Percentiles rank a stretch among this genome's conserved stretches.
phyloP scores from a whole-genome alignment of 2,113 vertebrate species.

The Cololabis saira region DNA sequence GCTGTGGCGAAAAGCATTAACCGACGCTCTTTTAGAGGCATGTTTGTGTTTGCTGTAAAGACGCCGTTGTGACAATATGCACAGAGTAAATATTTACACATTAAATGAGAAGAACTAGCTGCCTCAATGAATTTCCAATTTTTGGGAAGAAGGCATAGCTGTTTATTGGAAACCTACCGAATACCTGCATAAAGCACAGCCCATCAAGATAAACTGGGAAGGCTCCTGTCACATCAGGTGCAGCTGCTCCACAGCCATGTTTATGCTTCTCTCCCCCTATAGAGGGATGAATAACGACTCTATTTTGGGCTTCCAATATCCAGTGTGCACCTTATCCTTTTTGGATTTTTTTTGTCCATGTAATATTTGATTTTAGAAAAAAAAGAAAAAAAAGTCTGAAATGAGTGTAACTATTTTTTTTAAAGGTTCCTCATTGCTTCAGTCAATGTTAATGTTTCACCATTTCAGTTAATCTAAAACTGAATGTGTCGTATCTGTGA shows the following conservation, averaged over 20 bases:
- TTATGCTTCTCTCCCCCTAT: slow-evolving; percentile 56
- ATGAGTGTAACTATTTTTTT: too few relatives aligned
- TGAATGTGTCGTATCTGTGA: too few relatives aligned
- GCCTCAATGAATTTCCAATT: slow-evolving; percentile 8
- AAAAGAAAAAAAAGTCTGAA: neutral
- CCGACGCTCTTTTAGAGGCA: neutral
- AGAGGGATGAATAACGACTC: slow-evolving; percentile 39
- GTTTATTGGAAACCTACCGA: slow-evolving; percentile 55
- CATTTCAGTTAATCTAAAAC: too few relatives aligned
- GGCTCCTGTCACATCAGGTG: slow-evolving; percentile 63
- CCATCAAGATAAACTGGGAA: slow-evolving; percentile 76
- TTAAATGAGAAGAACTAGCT: neutral
- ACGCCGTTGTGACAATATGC: neutral
- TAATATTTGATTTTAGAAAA: neutral
- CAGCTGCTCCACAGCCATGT: slow-evolving; percentile 63
- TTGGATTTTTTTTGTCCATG: neutral
- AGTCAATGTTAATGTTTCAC: too few relatives aligned
- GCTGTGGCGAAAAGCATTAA: slow-evolving; percentile 26
- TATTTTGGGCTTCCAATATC: slow-evolving; percentile 4
- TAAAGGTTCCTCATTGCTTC: too few relatives aligned
- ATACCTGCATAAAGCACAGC: slow-evolving; percentile 62
- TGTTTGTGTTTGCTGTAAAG: slow-evolving; percentile 12
- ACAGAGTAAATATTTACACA: neutral
- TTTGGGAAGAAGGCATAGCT: slow-evolving; percentile 41
- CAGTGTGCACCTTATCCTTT: neutral